Percentiles rank a stretch among this genome's conserved stretches.
Evolutionary conservation across 2,113 vertebrate species (phyloP).

Genomic region (Clinocottus analis): DNA sequence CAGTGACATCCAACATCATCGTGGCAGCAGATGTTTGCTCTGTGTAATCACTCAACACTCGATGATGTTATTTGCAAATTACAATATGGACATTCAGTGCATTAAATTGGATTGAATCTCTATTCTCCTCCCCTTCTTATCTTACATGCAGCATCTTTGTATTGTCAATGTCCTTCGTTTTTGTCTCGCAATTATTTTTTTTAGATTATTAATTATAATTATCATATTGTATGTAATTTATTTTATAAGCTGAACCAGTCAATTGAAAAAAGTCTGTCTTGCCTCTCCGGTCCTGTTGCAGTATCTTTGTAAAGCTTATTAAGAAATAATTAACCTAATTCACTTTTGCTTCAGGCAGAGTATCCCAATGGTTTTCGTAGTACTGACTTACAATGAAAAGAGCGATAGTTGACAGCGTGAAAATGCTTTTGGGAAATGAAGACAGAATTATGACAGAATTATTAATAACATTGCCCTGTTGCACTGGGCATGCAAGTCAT

Average conservation of each 20-base stretch:
- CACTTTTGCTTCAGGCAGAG: conserved; percentile 56
- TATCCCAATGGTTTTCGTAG: conserved; percentile 45
- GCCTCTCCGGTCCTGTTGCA: conserved; percentile 38
- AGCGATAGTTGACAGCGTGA: conserved; percentile 55
- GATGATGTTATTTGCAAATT: conserved; percentile 34
- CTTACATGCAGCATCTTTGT: conserved; percentile 6
- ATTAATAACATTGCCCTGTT: conserved; percentile 52
- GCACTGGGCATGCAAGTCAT: conserved; percentile 31
- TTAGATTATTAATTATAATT: neutral
- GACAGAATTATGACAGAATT: conserved; percentile 61
- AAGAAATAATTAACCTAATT: conserved; percentile 77
- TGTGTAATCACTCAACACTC: neutral
- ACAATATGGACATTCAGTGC: conserved; percentile 3
- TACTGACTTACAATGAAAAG: conserved; percentile 49
- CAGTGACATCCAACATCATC: conserved; percentile 6
- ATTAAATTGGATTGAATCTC: conserved; percentile 9
- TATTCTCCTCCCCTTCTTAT: neutral
- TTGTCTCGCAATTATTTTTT: conserved; percentile 3
- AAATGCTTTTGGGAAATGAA: conserved; percentile 69
- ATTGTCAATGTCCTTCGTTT: neutral
- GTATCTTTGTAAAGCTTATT: conserved; percentile 70
- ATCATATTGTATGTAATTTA: neutral
- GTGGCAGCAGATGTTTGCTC: conserved; percentile 26
- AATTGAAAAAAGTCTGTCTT: conserved; percentile 43
- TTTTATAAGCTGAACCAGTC: conserved; percentile 35